phyloP scores from a whole-genome alignment of 2,888 invertebrate species.

The Leucoptera coffeella region DNA sequence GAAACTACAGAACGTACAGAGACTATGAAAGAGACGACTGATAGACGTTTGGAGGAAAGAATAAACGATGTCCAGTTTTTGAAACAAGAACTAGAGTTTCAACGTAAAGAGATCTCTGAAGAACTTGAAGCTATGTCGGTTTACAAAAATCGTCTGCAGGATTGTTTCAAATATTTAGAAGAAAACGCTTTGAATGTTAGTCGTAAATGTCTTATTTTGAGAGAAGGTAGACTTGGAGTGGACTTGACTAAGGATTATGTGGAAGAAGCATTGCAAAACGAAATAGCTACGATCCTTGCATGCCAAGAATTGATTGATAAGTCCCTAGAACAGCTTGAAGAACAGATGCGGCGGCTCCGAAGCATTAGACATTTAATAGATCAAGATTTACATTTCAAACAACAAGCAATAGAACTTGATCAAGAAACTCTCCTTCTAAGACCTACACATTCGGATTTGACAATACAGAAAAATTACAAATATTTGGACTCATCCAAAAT shows the following conservation, averaged over 20 bases:
- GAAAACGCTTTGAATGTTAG: slow-evolving; percentile 60
- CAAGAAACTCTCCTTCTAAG: slow-evolving; percentile 62
- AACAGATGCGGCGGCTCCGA: slow-evolving; percentile 77
- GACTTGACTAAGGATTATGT: slow-evolving; percentile 79
- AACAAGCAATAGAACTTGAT: slow-evolving; percentile 72
- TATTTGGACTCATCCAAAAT: slow-evolving; percentile 59
- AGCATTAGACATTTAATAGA: slow-evolving; percentile 77
- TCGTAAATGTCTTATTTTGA: slow-evolving; percentile 68
- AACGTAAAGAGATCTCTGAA: background rate
- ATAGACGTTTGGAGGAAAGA: background rate
- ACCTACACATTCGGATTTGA: slow-evolving; percentile 63
- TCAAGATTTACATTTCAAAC: slow-evolving; percentile 78
- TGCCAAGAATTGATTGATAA: slow-evolving; percentile 61
- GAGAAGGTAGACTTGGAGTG: slow-evolving; percentile 73
- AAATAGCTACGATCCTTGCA: slow-evolving; percentile 69
- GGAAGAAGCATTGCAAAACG: slow-evolving; percentile 71
- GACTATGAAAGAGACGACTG: background rate
- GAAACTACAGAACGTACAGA: background rate
- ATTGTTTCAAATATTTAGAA: background rate
- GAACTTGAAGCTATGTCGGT: background rate
- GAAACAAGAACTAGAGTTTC: background rate
- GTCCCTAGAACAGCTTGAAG: slow-evolving; percentile 69
- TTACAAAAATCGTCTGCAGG: background rate
- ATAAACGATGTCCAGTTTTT: background rate
- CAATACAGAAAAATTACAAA: slow-evolving; percentile 61